These are phyloP conservation scores for Eudasyphora cyanicolor DNA, from an alignment of 2,888 invertebrate species.

Conservation along the genomic window DNA sequence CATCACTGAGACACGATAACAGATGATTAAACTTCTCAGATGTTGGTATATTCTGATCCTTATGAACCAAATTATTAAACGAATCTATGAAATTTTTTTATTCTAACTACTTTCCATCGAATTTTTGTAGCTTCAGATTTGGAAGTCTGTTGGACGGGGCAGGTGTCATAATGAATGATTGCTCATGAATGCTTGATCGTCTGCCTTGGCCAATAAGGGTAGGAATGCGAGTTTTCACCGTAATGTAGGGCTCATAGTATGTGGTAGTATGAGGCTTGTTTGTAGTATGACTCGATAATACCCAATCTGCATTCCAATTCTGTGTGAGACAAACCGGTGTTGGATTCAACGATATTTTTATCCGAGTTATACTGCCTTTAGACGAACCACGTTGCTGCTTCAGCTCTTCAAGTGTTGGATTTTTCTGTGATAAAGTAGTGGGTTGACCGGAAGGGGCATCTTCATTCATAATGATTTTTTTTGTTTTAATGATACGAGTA, in stretches of 20 bases:
- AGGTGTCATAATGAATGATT: neutral
- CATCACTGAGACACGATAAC: slow-evolving; percentile 41
- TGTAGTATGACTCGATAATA: slow-evolving; percentile 41
- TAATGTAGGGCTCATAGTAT: slow-evolving; percentile 10
- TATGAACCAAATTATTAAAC: slow-evolving; percentile 22
- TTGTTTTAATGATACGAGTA: no score
- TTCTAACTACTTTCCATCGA: slow-evolving; percentile 50
- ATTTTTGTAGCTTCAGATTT: slow-evolving; percentile 32
- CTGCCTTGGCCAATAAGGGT: neutral
- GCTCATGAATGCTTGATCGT: neutral
- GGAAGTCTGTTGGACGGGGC: slow-evolving; percentile 25
- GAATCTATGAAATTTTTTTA: slow-evolving; percentile 53
- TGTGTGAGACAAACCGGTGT: neutral
- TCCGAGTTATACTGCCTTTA: slow-evolving; percentile 17
- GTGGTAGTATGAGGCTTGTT: slow-evolving; percentile 12
- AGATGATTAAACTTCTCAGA: slow-evolving; percentile 53
- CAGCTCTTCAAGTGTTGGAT: neutral
- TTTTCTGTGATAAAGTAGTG: no score
- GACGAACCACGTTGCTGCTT: slow-evolving; percentile 13
- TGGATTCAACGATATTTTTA: slow-evolving; percentile 15
- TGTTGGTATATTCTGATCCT: slow-evolving; percentile 11
- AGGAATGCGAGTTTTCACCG: neutral
- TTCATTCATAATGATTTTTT: no score
- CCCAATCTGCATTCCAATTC: neutral
- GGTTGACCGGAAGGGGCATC: no score